Conservation (phyloP, 2,797 vertebrate genomes). For the Karalla daura region DNA sequence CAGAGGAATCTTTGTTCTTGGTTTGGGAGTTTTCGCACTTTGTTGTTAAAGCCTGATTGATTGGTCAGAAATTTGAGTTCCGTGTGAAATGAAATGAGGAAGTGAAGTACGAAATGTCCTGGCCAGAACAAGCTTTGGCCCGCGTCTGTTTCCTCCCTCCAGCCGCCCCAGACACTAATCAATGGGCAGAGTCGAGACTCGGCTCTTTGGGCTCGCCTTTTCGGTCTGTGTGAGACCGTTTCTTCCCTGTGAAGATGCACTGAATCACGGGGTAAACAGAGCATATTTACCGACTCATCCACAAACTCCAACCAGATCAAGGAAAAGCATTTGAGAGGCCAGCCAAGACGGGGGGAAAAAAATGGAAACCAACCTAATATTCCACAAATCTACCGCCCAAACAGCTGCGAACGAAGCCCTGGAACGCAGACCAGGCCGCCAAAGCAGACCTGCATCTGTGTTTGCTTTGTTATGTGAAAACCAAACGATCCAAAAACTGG, state of each 20-base stretch:
- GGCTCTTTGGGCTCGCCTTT: not conserved
- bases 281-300: not conserved
- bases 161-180: too few species aligned
- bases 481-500: not conserved
- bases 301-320: not conserved
- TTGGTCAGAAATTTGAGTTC: too few species aligned
- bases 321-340: not conserved
- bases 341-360: too few species aligned
- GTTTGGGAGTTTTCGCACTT: too few species aligned
- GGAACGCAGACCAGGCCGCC: not conserved
- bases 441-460: not conserved
- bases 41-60: too few species aligned
- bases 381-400: not conserved
- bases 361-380: not conserved
- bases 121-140: too few species aligned
- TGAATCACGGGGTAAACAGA: not conserved
- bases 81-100: too few species aligned
- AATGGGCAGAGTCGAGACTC: not conserved
- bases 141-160: too few species aligned
- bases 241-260: not conserved
- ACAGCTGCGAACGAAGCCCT: not conserved
- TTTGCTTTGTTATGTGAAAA: too few species aligned
- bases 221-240: not conserved
- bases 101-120: too few species aligned
- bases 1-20: too few species aligned